Conservation (phyloP, 1,140 invertebrate species). For the Hetaerina americana region DNA sequence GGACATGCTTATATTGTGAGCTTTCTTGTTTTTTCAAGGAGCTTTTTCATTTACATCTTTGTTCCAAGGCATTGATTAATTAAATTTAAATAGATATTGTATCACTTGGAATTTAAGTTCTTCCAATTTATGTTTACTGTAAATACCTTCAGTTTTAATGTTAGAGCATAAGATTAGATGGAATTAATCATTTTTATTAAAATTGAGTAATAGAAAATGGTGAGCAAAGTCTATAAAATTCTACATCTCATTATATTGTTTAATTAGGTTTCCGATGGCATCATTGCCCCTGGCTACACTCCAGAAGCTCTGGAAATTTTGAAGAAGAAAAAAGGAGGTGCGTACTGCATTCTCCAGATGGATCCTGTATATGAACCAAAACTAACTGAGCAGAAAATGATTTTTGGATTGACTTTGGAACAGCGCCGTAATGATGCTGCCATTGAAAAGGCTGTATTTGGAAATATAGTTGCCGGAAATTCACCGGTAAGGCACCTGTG, state of each 20-base stretch:
- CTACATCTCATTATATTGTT: neutral
- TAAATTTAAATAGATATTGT: too few species aligned
- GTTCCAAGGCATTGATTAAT: too few species aligned
- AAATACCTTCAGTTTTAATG: too few species aligned
- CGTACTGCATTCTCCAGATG: constrained; percentile 86
- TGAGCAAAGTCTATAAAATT: too few species aligned
- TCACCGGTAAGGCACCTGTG: too few species aligned
- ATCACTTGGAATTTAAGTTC: neutral
- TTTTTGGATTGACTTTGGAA: constrained; percentile 86
- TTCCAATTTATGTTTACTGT: constrained; percentile 12
- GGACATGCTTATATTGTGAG: too few species aligned
- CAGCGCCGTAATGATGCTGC: constrained; percentile 83
- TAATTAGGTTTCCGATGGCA: constrained; percentile 79
- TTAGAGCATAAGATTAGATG: too few species aligned
- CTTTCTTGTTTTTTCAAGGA: too few species aligned
- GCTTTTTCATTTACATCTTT: too few species aligned
- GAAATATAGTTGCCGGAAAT: constrained; percentile 71
- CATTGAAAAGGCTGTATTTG: constrained; percentile 67
- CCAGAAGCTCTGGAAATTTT: constrained; percentile 74
- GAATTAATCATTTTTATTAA: too few species aligned
- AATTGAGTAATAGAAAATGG: too few species aligned
- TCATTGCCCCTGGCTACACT: constrained; percentile 86
- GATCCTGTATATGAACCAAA: constrained; percentile 74
- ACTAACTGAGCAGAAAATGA: constrained; percentile 65
- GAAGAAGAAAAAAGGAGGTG: constrained; percentile 89